Base-by-base conservation (phyloP, 1,140 invertebrate genomes). In the Neodiprion fabricii region DNA sequence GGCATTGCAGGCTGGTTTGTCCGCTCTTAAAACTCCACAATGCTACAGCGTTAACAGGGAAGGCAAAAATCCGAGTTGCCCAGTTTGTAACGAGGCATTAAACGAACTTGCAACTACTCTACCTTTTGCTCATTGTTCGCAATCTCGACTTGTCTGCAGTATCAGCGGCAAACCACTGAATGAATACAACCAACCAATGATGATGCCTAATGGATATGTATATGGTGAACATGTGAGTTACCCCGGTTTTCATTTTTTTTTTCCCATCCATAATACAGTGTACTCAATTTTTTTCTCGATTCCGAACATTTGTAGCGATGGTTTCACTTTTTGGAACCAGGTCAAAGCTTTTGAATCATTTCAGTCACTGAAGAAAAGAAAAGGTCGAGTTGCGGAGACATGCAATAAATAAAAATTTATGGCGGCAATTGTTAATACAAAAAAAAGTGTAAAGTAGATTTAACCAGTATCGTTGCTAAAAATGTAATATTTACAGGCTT, bases 151-250 rank as follows among this genome's bases (percentile, higher is more conserved):
- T 4, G 95, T 99, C 78, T 98, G 96, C 84, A 92, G 94, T 79
- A 95, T 99, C 76, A 96, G 96, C 71, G 96, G 96, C 8, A 91
- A 95, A 78, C 94, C 96, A n/a, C 90, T 99, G 68, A 98, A 99
- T 89, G 98, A 99, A 88, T 94, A 99, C 86, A 99, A 99, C 89
- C 96, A 95, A 78, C 98, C 98, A 0, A 96, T 99, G 94, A 97
- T 98, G 93, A 91, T 99, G 86, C 98, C 98, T 65, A 99, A 99
- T 90, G 98, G 98, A 73, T 95, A 97, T 88, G 96, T 99, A 70
- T 99, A 99, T 88, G 98, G 98, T n/a, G 95, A 96, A 89, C 92
- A 96, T 91, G 96, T 96, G 87, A 89, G 84, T 82, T 14, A 40
- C 5, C 28, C 28, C 5, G 28, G 5, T 40, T 40, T 71, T 72